Evolutionary conservation across 2,888 invertebrate species (phyloP), one percentile per base, ranked within the genome.

Genomic region (Phrixothrix hirtus): DNA sequence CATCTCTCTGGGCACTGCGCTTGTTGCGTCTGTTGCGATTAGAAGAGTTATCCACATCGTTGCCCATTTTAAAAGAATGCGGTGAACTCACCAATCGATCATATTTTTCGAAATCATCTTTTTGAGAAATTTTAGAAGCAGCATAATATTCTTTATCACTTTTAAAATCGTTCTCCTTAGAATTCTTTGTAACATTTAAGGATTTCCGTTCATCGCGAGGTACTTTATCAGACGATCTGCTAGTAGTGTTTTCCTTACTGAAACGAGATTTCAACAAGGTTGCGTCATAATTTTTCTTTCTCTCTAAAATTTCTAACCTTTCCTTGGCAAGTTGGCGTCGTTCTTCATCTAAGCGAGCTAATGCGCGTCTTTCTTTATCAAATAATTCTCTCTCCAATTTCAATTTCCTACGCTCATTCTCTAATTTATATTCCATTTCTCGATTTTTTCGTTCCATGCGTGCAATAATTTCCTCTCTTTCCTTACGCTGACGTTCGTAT

Each of bases 331-430:
- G 44, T 31, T 39, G 42, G 26, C 50, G 45, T 10, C 43, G 37
- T 27, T 51, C 39, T 6, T 14, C 21, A n/a, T 51, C 45, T 4
- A 54, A 26, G 11, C 45, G 48, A 3, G 12, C 16, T 2, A 48
- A 7, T 13, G 48, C 54, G 1, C 47, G 37, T 21, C 47, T 26
- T 38, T 55, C 48, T 13, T 31, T 43, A 14, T 48, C 56, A 21
- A 56, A 44, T n/a, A 52, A 10, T n/a, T 48, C 48, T 14, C 45
- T 41, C 14, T 51, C 55, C 12, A 57, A 37, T 30, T 39, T 37
- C 37, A 49, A 35, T 47, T 53, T 50, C 31, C 39, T 34, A 16
- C 56, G 50, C 16, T 58, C 58, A 7, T 52, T 46, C 7, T 57
- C 53, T n/a, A 53, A 16, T 11, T 43, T 49, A 10, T 43, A 54